Evolutionary conservation across 2,797 vertebrate genomes (phyloP).

Genomic region (Acanthurus tractus): DNA sequence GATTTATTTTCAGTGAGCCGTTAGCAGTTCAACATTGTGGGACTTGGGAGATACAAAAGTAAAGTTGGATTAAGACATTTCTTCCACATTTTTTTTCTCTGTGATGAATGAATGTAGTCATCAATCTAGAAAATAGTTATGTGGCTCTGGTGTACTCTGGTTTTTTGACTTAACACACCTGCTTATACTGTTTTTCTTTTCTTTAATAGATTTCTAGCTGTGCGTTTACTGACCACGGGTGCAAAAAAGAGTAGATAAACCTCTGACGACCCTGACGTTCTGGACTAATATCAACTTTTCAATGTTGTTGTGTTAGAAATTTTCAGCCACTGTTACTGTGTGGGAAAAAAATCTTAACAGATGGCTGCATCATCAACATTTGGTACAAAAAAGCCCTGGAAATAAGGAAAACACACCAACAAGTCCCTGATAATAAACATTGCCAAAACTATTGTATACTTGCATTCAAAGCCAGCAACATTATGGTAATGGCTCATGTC

Average conservation of each 20-base stretch:
- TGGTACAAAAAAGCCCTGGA: not conserved
- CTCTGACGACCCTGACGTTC: not conserved
- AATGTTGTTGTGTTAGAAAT: not conserved
- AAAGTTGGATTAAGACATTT: not conserved
- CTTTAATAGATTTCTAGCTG: not conserved
- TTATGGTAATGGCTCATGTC: slow-evolving; percentile 33
- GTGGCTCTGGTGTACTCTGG: not conserved
- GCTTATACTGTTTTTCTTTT: not conserved
- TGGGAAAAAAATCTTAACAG: not conserved
- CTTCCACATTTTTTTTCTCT: not conserved
- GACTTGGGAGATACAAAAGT: not conserved
- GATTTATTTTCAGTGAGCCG: not conserved
- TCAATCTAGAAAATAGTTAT: not conserved
- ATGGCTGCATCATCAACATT: not conserved
- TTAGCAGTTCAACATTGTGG: not conserved
- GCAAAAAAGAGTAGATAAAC: not conserved
- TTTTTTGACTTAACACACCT: not conserved
- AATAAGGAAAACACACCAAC: slow-evolving; percentile 1
- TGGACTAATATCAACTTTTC: not conserved
- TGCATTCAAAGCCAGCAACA: slow-evolving; percentile 10
- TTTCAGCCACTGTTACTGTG: not conserved
- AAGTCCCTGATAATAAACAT: not conserved
- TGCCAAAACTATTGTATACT: not conserved
- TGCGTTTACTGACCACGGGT: not conserved
- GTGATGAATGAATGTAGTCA: not conserved